Conservation (phyloP, 2,113 vertebrate species). For the Microtus ochrogaster region DNA sequence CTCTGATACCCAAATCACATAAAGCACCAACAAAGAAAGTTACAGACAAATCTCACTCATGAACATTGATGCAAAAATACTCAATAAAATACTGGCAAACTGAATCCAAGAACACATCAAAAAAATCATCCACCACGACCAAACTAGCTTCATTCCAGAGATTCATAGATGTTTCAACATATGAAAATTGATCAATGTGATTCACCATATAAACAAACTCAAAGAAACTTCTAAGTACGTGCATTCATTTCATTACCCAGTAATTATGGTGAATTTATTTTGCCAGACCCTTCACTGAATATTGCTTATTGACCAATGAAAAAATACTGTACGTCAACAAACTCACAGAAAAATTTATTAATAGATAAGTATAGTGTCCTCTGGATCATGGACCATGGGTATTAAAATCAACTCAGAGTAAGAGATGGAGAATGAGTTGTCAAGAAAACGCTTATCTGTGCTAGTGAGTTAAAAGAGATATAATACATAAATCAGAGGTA, state of each 20-base stretch:
- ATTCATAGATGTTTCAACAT: no score
- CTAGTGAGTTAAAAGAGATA: not conserved
- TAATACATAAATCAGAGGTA: not conserved
- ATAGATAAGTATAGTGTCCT: not conserved
- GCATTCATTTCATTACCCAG: not conserved
- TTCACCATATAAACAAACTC: no score
- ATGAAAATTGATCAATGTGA: no score
- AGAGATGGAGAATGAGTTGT: not conserved
- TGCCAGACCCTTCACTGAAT: not conserved
- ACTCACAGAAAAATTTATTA: not conserved
- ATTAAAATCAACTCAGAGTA: not conserved
- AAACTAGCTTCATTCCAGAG: no score
- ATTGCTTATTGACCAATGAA: not conserved
- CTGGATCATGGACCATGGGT: not conserved
- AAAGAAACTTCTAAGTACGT: no score
- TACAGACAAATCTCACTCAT: no score
- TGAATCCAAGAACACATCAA: no score
- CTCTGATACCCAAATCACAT: no score
- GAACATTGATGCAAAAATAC: no score
- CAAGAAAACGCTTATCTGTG: not conserved
- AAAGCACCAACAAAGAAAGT: no score
- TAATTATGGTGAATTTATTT: constrained; percentile 11
- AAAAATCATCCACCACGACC: no score
- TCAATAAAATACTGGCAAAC: no score
- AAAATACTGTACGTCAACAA: not conserved